Percentiles rank a stretch among this genome's conserved stretches.
Conservation (phyloP, 2,113 vertebrate species). For the Onychostoma macrolepis region DNA sequence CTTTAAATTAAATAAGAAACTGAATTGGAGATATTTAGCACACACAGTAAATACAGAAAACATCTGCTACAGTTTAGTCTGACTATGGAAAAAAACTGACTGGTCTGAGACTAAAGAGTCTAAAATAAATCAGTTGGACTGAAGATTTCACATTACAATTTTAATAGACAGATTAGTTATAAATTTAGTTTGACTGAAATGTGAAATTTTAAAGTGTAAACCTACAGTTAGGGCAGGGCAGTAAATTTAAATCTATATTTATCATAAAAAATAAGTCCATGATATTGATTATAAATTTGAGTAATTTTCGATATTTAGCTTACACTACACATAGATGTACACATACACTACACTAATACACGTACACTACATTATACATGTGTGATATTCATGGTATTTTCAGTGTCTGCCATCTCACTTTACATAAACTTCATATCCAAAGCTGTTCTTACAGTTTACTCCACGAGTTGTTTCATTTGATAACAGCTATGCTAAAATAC, state of each 20-base stretch:
- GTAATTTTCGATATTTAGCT: too few relatives aligned
- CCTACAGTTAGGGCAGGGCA: neutral
- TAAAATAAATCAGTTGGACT: neutral
- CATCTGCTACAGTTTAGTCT: neutral
- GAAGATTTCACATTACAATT: neutral
- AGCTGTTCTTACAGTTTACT: too few relatives aligned
- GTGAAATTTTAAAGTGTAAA: neutral
- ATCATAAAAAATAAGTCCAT: too few relatives aligned
- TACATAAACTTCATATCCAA: too few relatives aligned
- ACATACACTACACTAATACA: too few relatives aligned
- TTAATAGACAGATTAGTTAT: neutral
- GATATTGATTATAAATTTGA: too few relatives aligned
- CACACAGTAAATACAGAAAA: neutral
- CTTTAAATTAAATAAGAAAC: neutral
- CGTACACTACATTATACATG: too few relatives aligned
- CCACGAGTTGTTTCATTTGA: too few relatives aligned
- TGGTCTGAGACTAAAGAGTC: neutral
- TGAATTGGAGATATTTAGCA: neutral
- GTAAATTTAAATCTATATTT: neutral
- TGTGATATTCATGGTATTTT: too few relatives aligned
- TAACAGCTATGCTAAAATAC: too few relatives aligned
- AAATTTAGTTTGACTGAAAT: neutral
- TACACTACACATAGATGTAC: too few relatives aligned
- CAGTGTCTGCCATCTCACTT: too few relatives aligned
- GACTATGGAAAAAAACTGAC: neutral